Evolutionary conservation across 2,888 invertebrate genomes (phyloP).

Genomic region (Notodonta dromedarius): DNA sequence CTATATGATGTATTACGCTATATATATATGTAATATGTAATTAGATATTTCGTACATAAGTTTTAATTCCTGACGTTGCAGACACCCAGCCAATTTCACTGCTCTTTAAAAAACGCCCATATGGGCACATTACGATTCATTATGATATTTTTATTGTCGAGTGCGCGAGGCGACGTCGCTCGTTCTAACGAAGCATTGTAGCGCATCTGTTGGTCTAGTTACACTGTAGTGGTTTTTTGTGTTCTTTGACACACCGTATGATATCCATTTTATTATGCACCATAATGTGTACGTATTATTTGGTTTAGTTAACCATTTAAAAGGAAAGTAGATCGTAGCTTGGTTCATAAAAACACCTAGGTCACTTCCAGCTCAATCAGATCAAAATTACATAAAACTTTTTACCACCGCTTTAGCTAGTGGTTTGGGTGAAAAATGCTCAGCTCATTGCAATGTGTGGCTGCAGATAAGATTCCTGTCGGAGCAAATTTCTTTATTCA

Average conservation of each 20-base stretch:
- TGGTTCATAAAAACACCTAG: too few relatives aligned
- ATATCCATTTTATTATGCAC: conserved; percentile 9
- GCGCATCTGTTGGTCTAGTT: conserved; percentile 63
- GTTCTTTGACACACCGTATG: conserved; percentile 45
- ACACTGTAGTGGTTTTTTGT: conserved; percentile 53
- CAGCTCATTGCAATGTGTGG: too few relatives aligned
- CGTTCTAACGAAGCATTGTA: conserved; percentile 70
- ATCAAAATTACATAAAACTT: too few relatives aligned
- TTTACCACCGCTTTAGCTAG: too few relatives aligned
- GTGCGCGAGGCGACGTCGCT: conserved; percentile 33
- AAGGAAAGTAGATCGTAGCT: too few relatives aligned
- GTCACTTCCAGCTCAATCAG: too few relatives aligned
- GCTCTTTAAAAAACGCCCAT: conserved; percentile 37
- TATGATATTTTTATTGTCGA: conserved; percentile 51
- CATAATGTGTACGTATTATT: conserved; percentile 4
- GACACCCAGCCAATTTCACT: conserved; percentile 6
- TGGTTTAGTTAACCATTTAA: too few relatives aligned
- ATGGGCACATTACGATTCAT: conserved; percentile 42
- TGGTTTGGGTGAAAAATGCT: too few relatives aligned
- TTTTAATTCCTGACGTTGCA: not conserved
- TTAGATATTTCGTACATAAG: too few relatives aligned
- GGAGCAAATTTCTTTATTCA: too few relatives aligned
- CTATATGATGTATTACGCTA: not conserved
- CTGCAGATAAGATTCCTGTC: too few relatives aligned
- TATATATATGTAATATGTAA: too few relatives aligned